Evolutionary conservation across 2,113 vertebrate genomes (phyloP).

Genomic region (Macrotis lagotis): DNA sequence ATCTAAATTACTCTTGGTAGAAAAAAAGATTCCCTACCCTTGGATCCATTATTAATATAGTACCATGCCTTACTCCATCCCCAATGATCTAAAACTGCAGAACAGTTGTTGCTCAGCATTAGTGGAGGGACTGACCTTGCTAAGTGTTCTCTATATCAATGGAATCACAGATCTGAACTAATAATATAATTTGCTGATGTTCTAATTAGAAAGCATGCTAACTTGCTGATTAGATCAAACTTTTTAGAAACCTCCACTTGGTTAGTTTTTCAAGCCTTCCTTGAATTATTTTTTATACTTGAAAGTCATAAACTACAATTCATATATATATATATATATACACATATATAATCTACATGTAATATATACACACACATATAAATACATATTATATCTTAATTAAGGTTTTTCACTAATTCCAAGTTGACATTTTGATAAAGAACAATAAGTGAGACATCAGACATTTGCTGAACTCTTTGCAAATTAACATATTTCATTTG

Average conservation of each 20-base stretch:
- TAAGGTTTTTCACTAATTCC: conserved; percentile 52
- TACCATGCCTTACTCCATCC: too few species aligned
- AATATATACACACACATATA: not conserved
- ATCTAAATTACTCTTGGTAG: too few species aligned
- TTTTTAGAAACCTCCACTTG: not conserved
- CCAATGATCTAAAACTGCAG: not conserved
- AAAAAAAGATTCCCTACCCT: too few species aligned
- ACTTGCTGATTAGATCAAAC: not conserved
- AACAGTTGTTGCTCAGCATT: not conserved
- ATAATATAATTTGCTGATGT: not conserved
- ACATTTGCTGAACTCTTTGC: conserved; percentile 12
- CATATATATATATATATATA: not conserved
- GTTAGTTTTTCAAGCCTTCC: not conserved
- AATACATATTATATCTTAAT: conserved; percentile 45
- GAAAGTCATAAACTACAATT: conserved; percentile 52
- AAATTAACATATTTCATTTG: conserved; percentile 33
- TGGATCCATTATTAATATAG: too few species aligned
- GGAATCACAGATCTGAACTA: not conserved
- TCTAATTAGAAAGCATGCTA: not conserved
- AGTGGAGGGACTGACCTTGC: not conserved
- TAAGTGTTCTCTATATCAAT: not conserved
- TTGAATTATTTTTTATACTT: conserved; percentile 17
- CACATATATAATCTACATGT: too few species aligned
- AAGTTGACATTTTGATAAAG: conserved; percentile 56
- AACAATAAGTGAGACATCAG: conserved; percentile 60